Conservation (phyloP, 2,888 invertebrate genomes). For the Azorinus chamasolen region DNA sequence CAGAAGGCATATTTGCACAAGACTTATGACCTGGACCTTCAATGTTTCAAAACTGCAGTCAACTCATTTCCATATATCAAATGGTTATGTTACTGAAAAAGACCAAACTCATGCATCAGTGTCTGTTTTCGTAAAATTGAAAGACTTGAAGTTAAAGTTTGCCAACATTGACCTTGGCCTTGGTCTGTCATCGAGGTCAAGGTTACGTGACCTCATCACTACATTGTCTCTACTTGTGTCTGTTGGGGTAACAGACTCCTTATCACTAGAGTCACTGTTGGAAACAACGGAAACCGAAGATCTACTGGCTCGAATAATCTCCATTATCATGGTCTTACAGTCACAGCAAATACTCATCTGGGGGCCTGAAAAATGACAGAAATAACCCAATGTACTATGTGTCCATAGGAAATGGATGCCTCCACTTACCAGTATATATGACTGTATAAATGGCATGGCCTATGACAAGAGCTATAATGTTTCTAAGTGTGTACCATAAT, state of each 20-base stretch:
- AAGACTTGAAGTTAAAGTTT: constrained; percentile 53
- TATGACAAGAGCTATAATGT: too few relatives aligned
- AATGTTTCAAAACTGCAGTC: too few relatives aligned
- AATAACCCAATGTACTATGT: neutral
- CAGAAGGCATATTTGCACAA: too few relatives aligned
- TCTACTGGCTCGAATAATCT: constrained; percentile 96
- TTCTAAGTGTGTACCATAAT: too few relatives aligned
- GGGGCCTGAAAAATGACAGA: constrained; percentile 87
- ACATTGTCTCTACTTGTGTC: constrained; percentile 8
- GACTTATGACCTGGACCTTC: too few relatives aligned
- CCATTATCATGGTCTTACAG: constrained; percentile 97
- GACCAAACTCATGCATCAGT: constrained; percentile 45
- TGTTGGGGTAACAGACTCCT: neutral
- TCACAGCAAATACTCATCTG: constrained; percentile 97
- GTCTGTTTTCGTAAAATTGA: constrained; percentile 36
- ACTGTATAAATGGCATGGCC: too few relatives aligned
- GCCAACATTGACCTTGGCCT: constrained; percentile 58
- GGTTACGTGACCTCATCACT: constrained; percentile 24
- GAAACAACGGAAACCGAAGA: constrained; percentile 85
- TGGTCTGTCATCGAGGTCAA: constrained; percentile 40
- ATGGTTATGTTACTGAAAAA: too few relatives aligned
- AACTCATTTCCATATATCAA: too few relatives aligned
- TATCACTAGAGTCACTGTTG: constrained; percentile 32
- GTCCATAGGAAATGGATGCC: neutral
- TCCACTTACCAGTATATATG: neutral